Conservation (phyloP, 2,797 vertebrate species). For the Gephyroberyx darwinii region DNA sequence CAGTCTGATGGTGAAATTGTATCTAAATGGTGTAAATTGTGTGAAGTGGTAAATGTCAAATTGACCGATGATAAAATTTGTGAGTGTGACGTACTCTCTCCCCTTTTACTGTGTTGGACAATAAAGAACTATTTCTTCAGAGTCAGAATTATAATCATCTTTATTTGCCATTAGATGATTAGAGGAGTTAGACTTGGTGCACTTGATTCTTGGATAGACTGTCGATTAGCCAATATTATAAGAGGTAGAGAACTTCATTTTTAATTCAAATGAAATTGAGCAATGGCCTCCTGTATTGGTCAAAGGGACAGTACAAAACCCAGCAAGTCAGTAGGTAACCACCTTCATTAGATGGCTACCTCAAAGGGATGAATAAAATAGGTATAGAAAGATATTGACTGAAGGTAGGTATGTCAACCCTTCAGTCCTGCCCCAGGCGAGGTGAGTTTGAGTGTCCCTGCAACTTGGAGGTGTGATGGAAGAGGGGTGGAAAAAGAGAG, state of each 20-base stretch:
- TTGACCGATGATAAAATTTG: no score
- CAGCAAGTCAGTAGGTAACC: neutral
- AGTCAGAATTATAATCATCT: neutral
- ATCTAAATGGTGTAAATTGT: no score
- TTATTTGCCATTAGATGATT: no score
- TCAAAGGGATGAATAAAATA: conserved; percentile 1
- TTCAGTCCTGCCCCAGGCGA: neutral
- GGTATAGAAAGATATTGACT: neutral
- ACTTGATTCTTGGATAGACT: neutral
- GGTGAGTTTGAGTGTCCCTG: conserved; percentile 15
- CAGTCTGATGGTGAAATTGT: no score
- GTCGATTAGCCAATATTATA: neutral
- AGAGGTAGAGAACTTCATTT: no score
- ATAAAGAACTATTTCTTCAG: neutral
- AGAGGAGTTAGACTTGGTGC: no score
- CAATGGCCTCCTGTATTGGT: neutral
- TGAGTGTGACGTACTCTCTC: no score
- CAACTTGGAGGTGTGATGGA: conserved; percentile 30
- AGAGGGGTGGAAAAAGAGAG: conserved; percentile 10
- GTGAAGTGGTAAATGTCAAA: no score
- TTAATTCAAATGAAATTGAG: neutral
- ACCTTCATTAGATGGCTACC: neutral
- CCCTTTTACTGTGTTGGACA: neutral
- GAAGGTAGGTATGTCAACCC: neutral
- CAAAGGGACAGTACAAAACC: neutral